Percentiles rank a stretch among this genome's conserved stretches.
phyloP scores from a whole-genome alignment of 2,113 vertebrate genomes.

The Thermophis baileyi region DNA sequence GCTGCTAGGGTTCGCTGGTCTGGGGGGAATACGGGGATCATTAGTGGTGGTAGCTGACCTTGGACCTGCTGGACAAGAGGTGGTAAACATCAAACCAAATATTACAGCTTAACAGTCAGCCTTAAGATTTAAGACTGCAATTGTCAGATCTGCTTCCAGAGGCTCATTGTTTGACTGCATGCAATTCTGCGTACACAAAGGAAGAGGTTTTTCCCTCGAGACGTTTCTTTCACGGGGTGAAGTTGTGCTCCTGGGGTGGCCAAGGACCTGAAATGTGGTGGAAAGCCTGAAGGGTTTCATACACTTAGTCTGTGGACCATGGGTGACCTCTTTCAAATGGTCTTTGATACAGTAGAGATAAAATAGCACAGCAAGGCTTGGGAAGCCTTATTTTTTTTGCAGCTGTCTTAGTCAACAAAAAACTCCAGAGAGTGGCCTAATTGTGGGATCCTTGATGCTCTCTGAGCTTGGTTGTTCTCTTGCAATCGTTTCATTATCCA shows the following conservation, averaged over 20 bases:
- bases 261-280: neutral
- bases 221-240: neutral
- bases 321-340: neutral
- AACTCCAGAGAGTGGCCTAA: neutral
- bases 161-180: neutral
- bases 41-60: conserved; percentile 95
- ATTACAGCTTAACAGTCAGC: neutral
- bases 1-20: conserved; percentile 97
- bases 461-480: neutral
- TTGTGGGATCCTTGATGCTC: neutral
- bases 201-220: neutral
- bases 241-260: neutral
- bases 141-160: neutral
- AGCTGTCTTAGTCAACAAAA: neutral
- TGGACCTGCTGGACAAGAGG: conserved; percentile 92
- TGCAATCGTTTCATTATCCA: neutral
- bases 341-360: neutral
- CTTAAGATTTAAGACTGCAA: neutral
- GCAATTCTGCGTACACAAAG: neutral
- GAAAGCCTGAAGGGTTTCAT: neutral
- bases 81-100: conserved; percentile 68
- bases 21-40: conserved; percentile 97
- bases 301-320: neutral
- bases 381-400: neutral
- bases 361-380: neutral